phyloP scores from a whole-genome alignment of 2,797 vertebrate genomes.

The Hyperoplus lanceolatus region DNA sequence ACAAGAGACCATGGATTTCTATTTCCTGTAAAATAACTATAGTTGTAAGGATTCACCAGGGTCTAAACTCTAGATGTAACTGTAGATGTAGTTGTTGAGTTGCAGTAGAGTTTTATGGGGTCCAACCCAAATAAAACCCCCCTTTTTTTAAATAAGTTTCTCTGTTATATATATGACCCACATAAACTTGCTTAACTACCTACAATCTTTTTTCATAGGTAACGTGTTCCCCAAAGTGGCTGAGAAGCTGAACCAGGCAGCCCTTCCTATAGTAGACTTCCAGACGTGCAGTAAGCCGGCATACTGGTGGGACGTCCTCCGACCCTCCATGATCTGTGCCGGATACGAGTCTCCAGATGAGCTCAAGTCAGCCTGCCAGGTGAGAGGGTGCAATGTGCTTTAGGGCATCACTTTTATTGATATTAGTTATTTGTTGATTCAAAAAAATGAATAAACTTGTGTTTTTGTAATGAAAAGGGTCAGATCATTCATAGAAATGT shows the following conservation, averaged over 20 bases:
- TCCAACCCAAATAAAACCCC: too few relatives aligned
- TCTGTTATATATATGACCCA: not conserved
- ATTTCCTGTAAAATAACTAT: not conserved
- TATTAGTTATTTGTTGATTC: too few relatives aligned
- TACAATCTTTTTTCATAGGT: constrained; percentile 49
- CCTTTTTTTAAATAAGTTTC: not conserved
- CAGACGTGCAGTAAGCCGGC: constrained; percentile 82
- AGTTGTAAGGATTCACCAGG: not conserved
- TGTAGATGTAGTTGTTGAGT: too few relatives aligned
- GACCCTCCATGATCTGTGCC: constrained; percentile 84
- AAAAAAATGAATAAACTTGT: too few relatives aligned
- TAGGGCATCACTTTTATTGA: too few relatives aligned
- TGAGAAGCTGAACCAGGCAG: constrained; percentile 80
- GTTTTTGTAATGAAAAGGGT: too few relatives aligned
- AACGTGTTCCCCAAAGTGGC: constrained; percentile 68
- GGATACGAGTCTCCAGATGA: constrained; percentile 83
- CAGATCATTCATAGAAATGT: too few relatives aligned
- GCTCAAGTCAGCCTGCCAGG: constrained; percentile 85
- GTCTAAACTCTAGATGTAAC: not conserved
- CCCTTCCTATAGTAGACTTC: constrained; percentile 80
- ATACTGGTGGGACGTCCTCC: constrained; percentile 81
- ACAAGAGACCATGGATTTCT: constrained; percentile 5
- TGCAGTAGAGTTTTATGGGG: too few relatives aligned
- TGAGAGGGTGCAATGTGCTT: constrained; percentile 49
- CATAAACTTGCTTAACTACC: not conserved